Percentiles rank a stretch among this genome's conserved stretches.
These are phyloP conservation scores for Stichopus chloronotus DNA, from an alignment of 35 echinoderm and acorn worm species.

Conservation along the genomic window DNA sequence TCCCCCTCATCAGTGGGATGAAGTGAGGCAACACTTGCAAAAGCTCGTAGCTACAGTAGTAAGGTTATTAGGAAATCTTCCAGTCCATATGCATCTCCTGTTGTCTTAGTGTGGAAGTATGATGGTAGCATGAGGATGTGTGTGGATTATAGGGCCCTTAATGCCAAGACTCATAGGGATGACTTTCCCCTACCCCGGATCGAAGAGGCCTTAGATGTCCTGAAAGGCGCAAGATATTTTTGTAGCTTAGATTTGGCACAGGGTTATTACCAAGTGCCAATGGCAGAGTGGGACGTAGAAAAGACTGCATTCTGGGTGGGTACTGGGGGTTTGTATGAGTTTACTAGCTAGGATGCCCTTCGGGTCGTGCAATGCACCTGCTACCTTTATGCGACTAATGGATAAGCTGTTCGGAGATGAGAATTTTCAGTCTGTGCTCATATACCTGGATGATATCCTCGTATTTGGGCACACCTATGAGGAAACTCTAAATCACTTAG, in stretches of 20 bases:
- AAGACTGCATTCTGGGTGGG: conserved; percentile 56
- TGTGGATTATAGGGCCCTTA: no score
- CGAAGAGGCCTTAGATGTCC: conserved; percentile 61
- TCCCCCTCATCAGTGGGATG: neutral
- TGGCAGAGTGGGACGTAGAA: conserved; percentile 53
- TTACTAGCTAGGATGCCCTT: conserved; percentile 51
- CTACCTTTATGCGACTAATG: conserved; percentile 71
- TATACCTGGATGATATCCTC: conserved; percentile 82
- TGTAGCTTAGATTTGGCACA: no score
- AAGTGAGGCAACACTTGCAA: neutral
- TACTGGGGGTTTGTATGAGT: conserved; percentile 1
- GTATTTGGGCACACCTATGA: conserved; percentile 72
- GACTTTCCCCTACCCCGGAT: conserved; percentile 51
- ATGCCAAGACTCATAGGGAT: conserved; percentile 19
- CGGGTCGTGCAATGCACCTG: no score
- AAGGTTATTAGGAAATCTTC: conserved; percentile 27
- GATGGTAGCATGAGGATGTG: no score
- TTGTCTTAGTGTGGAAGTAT: no score
- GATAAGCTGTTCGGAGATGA: conserved; percentile 62
- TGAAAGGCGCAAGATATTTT: conserved; percentile 63
- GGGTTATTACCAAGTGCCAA: conserved; percentile 56
- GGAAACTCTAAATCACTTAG: conserved; percentile 61
- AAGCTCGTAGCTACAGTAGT: neutral
- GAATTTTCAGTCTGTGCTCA: conserved; percentile 63
- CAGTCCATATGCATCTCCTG: no score